These are phyloP conservation scores for Lamellibrachia luymesi DNA, from an alignment of 1,140 invertebrate species.

Conservation along the genomic window DNA sequence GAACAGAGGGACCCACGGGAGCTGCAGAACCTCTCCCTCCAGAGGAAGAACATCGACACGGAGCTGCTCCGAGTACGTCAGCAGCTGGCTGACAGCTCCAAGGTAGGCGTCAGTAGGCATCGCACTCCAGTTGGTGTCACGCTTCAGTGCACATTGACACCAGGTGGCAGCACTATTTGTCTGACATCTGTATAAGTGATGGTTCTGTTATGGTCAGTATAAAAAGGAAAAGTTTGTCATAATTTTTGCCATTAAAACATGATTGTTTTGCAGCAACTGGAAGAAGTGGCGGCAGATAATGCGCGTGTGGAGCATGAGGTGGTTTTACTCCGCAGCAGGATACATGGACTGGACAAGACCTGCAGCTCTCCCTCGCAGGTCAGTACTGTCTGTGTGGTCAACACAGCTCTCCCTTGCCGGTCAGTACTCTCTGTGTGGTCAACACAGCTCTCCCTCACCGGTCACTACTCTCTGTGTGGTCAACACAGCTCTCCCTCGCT, in stretches of 20 bases:
- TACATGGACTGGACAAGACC: conserved; percentile 64
- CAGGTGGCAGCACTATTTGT: too few species aligned
- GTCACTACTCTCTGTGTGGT: too few species aligned
- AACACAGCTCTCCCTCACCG: too few species aligned
- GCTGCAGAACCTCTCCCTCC: conserved; percentile 69
- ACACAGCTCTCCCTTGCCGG: not conserved
- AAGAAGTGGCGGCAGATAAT: conserved; percentile 86
- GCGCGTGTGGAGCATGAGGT: conserved; percentile 83
- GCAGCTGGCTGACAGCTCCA: conserved; percentile 84
- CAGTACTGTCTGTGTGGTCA: conserved; percentile 31
- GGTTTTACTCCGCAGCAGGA: conserved; percentile 77
- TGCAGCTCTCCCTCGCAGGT: conserved; percentile 50
- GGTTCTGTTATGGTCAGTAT: too few species aligned
- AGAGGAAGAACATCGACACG: conserved; percentile 74
- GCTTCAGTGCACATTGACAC: too few species aligned
- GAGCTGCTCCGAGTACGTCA: conserved; percentile 80
- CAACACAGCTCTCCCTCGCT: conserved; percentile 43
- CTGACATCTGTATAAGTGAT: too few species aligned
- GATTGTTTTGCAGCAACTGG: conserved; percentile 72
- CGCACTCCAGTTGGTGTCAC: not conserved
- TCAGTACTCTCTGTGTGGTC: not conserved
- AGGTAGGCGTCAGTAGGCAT: conserved; percentile 62
- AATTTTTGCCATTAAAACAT: conserved; percentile 73
- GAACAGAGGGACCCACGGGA: conserved; percentile 66
- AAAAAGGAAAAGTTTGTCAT: too few species aligned